Evolutionary conservation across 2,113 vertebrate species (phyloP).

Genomic region (Sapayoa aenigma): DNA sequence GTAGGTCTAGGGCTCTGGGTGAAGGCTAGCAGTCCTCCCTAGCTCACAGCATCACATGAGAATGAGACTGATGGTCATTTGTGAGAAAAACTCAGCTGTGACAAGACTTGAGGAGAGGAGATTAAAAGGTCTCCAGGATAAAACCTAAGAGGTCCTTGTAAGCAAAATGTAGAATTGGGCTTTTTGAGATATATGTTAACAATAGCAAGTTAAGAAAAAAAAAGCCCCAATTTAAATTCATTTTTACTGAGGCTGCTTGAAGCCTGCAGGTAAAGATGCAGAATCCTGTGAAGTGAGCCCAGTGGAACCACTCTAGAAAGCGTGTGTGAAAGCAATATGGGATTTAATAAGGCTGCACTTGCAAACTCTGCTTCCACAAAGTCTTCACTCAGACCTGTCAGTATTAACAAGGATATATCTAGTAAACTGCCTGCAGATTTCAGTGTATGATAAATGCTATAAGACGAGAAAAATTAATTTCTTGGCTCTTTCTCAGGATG

Average conservation of each 20-base stretch:
- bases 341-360: not conserved
- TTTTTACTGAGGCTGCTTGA: not conserved
- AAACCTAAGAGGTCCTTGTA: not conserved
- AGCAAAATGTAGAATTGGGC: not conserved
- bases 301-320: not conserved
- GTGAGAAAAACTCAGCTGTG: not conserved
- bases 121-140: not conserved
- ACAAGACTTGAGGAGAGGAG: not conserved
- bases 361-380: not conserved
- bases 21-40: not conserved
- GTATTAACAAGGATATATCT: not conserved
- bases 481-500: not conserved
- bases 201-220: not conserved
- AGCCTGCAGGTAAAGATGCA: not conserved
- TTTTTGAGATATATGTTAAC: not conserved
- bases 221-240: not conserved
- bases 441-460: not conserved
- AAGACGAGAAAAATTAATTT: not conserved
- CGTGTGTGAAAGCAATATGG: not conserved
- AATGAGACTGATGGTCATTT: not conserved
- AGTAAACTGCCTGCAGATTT: not conserved
- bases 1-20: not conserved
- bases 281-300: not conserved
- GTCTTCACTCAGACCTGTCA: not conserved
- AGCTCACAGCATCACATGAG: rapidly evolving